phyloP scores from a whole-genome alignment of 2,113 vertebrate species.

The Larimichthys crocea region DNA sequence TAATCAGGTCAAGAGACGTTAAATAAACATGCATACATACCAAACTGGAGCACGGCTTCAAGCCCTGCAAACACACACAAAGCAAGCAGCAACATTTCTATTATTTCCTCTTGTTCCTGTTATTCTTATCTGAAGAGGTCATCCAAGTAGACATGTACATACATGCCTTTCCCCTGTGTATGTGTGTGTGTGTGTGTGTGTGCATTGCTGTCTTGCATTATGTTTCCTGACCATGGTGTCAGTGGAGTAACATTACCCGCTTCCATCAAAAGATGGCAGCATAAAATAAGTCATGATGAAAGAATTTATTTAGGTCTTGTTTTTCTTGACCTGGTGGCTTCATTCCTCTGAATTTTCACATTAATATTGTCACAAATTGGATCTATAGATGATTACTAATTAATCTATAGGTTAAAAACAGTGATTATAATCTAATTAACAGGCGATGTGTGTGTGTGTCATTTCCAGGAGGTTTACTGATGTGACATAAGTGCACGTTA shows the following conservation, averaged over 20 bases:
- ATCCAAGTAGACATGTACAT: constrained; percentile 5
- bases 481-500: constrained; percentile 22
- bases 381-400: not conserved
- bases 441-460: not conserved
- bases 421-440: not conserved
- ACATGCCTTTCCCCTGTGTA: not conserved
- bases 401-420: not conserved
- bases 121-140: constrained; percentile 22
- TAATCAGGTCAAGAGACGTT: not conserved
- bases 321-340: constrained; percentile 74
- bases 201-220: constrained; percentile 37
- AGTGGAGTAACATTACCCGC: constrained; percentile 42
- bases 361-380: not conserved
- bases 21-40: not conserved
- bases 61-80: not conserved
- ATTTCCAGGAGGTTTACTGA: constrained; percentile 11
- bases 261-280: constrained; percentile 76
- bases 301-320: constrained; percentile 61
- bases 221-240: constrained; percentile 29
- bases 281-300: constrained; percentile 57
- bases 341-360: constrained; percentile 29
- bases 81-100: not conserved
- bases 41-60: not conserved
- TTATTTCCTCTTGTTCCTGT: not conserved
- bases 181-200: not conserved